A percentile compares a stretch with the other conserved stretches of the same genome.
phyloP scores from a whole-genome alignment of 2,888 invertebrate species.

The Polydrusus cervinus region DNA sequence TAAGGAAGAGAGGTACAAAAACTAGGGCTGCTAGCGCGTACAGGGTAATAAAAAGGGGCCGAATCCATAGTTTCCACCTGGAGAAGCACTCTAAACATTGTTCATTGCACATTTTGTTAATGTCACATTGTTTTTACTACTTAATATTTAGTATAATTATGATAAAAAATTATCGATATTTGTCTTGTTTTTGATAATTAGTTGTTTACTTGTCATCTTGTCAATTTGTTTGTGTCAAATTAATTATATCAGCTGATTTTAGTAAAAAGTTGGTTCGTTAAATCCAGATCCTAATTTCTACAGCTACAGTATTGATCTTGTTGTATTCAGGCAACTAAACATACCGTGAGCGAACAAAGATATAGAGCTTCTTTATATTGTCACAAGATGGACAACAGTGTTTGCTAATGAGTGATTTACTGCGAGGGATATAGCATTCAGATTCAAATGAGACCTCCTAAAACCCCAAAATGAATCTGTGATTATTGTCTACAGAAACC shows the following conservation, averaged over 20 bases:
- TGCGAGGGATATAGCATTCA: too few species aligned
- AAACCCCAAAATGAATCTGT: too few species aligned
- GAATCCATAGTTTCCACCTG: slow-evolving; percentile 92
- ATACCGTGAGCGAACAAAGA: not conserved
- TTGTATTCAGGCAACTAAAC: too few species aligned
- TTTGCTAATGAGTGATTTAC: too few species aligned
- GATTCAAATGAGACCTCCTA: too few species aligned
- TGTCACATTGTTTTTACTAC: slow-evolving; percentile 39
- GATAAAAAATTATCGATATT: slow-evolving; percentile 16
- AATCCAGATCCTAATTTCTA: too few species aligned
- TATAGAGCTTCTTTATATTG: too few species aligned
- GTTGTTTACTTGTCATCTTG: not conserved
- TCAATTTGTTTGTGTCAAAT: not conserved
- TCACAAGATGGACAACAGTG: too few species aligned
- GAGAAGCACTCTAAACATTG: slow-evolving; percentile 66
- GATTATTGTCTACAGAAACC: too few species aligned
- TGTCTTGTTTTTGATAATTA: slow-evolving; percentile 14
- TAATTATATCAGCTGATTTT: not conserved
- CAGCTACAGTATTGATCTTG: too few species aligned
- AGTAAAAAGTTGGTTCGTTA: too few species aligned
- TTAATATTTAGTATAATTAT: slow-evolving; percentile 12
- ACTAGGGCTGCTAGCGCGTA: slow-evolving; percentile 89
- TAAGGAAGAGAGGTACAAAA: slow-evolving; percentile 87
- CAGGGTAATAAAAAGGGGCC: slow-evolving; percentile 85
- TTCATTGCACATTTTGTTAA: slow-evolving; percentile 64